Percentiles rank a stretch among this genome's conserved stretches.
These are phyloP conservation scores for Chrysopa pallens DNA, from an alignment of 1,140 invertebrate genomes.

Conservation along the genomic window DNA sequence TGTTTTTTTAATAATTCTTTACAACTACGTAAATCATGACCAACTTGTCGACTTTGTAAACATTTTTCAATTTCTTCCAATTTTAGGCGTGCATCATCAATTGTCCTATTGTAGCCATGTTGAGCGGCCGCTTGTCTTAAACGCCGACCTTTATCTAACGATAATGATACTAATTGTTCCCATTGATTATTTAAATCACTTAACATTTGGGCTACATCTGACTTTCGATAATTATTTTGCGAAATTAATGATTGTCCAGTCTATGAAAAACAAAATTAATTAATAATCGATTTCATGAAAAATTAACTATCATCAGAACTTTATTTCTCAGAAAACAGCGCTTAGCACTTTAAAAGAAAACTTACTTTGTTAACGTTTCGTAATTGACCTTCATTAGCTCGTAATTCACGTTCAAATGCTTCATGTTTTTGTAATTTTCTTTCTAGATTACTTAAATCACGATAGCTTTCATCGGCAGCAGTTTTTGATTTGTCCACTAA, in stretches of 20 bases:
- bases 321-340: background rate
- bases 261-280: slow-evolving; percentile 7
- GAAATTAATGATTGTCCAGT: slow-evolving; percentile 49
- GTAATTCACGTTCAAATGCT: slow-evolving; percentile 87
- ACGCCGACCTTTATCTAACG: slow-evolving; percentile 69
- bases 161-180: slow-evolving; percentile 46
- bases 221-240: slow-evolving; percentile 47
- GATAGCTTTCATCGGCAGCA: slow-evolving; percentile 82
- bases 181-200: slow-evolving; percentile 53
- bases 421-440: slow-evolving; percentile 94
- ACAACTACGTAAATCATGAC: slow-evolving; percentile 70
- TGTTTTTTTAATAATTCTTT: slow-evolving; percentile 78
- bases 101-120: slow-evolving; percentile 53
- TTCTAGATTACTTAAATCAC: slow-evolving; percentile 79
- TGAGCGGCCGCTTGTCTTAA: slow-evolving; percentile 59
- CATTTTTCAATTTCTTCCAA: slow-evolving; percentile 58
- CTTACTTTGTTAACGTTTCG: slow-evolving; percentile 61
- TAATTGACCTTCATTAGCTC: slow-evolving; percentile 79
- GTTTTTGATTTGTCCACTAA: slow-evolving; percentile 81
- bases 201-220: slow-evolving; percentile 44
- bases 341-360: no score
- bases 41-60: slow-evolving; percentile 63
- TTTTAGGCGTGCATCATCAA: slow-evolving; percentile 64
- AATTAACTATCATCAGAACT: slow-evolving; percentile 5
- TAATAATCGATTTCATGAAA: background rate